Conservation (phyloP, 2,888 invertebrate species). For the Agrochola macilenta region DNA sequence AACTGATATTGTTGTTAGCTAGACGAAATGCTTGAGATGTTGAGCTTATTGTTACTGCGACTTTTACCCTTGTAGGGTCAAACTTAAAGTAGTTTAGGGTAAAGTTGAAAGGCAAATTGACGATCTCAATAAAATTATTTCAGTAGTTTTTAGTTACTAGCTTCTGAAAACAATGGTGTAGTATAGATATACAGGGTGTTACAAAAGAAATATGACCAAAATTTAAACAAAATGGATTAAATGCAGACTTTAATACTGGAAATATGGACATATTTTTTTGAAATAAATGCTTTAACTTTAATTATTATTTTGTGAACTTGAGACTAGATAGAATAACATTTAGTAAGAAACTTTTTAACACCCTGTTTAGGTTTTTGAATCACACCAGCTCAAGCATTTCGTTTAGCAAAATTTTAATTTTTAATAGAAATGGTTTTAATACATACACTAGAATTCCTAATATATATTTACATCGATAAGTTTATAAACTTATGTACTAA, state of each 20-base stretch:
- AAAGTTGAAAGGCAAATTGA: not conserved
- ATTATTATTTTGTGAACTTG: not conserved
- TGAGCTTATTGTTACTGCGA: not conserved
- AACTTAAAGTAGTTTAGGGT: not conserved
- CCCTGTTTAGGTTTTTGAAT: not conserved
- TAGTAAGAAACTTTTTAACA: not conserved
- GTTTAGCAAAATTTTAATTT: conserved; percentile 12
- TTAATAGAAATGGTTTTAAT: conserved; percentile 37
- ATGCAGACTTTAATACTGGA: not conserved
- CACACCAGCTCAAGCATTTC: conserved; percentile 10
- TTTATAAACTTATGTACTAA: conserved; percentile 54
- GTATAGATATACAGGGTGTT: not conserved
- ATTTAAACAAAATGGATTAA: not conserved
- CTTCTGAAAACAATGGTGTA: not conserved
- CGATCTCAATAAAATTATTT: not conserved
- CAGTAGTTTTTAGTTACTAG: not conserved
- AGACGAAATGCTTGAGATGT: conserved; percentile 22
- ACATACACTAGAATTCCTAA: conserved; percentile 44
- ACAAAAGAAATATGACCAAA: not conserved
- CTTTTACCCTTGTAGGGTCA: conserved; percentile 8
- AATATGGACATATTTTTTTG: not conserved
- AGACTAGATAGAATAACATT: not conserved
- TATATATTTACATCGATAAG: conserved; percentile 59
- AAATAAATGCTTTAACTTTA: not conserved
- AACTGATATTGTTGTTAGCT: conserved; percentile 23